phyloP scores from a whole-genome alignment of 2,888 invertebrate species.

The Nasonovia ribisnigri region DNA sequence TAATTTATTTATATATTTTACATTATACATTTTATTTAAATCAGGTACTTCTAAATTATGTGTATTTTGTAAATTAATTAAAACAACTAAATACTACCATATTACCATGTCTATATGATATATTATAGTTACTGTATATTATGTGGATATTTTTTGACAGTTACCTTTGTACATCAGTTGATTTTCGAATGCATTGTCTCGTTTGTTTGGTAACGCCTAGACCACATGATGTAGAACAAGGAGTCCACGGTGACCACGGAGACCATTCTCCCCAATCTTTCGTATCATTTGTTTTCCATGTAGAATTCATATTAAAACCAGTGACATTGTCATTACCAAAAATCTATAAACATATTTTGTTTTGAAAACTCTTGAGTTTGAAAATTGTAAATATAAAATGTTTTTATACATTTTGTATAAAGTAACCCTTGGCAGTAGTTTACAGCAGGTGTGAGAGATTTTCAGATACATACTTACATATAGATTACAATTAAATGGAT shows the following conservation, averaged over 20 bases:
- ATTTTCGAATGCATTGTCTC: constrained; percentile 74
- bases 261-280: constrained; percentile 67
- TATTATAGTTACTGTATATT: not conserved
- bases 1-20: not conserved
- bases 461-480: no score
- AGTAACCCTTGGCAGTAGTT: not conserved
- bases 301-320: constrained; percentile 13
- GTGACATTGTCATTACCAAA: constrained; percentile 25
- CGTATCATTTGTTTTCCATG: constrained; percentile 20
- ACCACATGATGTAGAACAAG: constrained; percentile 82
- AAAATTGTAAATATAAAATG: not conserved
- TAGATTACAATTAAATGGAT: not conserved
- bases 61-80: not conserved
- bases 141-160: not conserved
- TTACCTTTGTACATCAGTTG: constrained; percentile 33
- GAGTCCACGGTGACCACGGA: constrained; percentile 74
- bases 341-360: constrained; percentile 22
- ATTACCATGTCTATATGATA: no score
- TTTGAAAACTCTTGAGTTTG: not conserved
- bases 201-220: constrained; percentile 81
- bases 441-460: no score
- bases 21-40: not conserved
- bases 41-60: not conserved
- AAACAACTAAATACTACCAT: not conserved
- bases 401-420: not conserved